Conservation (phyloP, 2,797 vertebrate genomes). For the Cynodonichthys magdalenae region DNA sequence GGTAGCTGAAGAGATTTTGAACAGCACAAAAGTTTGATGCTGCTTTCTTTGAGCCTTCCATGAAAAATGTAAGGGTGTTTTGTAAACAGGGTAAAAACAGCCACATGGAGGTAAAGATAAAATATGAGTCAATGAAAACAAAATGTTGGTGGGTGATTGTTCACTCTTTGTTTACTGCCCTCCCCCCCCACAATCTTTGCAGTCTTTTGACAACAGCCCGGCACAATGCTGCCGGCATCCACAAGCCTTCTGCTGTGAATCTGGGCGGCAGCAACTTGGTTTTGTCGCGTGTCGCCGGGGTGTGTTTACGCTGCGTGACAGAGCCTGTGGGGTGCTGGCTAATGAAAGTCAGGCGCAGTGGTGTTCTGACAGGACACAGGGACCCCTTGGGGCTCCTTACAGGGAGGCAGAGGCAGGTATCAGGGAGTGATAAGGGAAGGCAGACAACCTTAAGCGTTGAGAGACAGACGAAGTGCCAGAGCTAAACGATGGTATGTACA, state of each 20-base stretch:
- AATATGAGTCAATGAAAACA: not conserved
- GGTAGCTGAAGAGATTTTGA: constrained; percentile 9
- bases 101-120: not conserved
- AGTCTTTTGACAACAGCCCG: constrained; percentile 24
- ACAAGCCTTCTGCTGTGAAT: constrained; percentile 22
- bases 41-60: constrained; percentile 10
- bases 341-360: constrained; percentile 74
- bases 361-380: constrained; percentile 68
- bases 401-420: constrained; percentile 51
- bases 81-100: constrained; percentile 9
- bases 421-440: constrained; percentile 43
- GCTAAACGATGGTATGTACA: constrained; percentile 26
- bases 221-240: constrained; percentile 18
- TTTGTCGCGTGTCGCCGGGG: constrained; percentile 36
- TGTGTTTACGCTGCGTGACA: constrained; percentile 63
- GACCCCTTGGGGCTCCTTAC: constrained; percentile 45
- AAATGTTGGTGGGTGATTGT: not conserved
- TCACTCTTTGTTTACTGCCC: not conserved
- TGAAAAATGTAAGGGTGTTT: not conserved
- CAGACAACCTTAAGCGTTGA: constrained; percentile 33
- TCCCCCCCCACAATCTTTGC: not conserved
- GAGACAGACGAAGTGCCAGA: constrained; percentile 33
- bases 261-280: constrained; percentile 25
- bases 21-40: constrained; percentile 7
- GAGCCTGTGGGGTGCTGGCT: constrained; percentile 64